These are phyloP conservation scores for Lasioglossum figueresi DNA, from an alignment of 2,888 invertebrate species.

Conservation along the genomic window DNA sequence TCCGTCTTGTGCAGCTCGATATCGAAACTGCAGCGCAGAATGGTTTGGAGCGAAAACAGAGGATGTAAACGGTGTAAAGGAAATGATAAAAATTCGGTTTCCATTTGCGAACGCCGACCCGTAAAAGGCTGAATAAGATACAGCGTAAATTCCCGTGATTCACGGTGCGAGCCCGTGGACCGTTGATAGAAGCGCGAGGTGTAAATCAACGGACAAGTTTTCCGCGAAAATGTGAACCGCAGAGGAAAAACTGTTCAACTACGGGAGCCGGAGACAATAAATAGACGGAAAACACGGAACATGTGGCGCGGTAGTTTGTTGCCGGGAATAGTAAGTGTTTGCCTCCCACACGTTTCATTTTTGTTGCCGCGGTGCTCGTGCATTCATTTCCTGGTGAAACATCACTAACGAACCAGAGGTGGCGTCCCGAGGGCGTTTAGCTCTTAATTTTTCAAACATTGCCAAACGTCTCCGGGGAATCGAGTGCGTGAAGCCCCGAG, in stretches of 20 bases:
- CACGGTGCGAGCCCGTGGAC: background rate
- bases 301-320: background rate
- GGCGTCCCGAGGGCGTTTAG: conserved; percentile 35
- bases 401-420: conserved; percentile 41
- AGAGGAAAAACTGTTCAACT: background rate
- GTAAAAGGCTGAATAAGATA: background rate
- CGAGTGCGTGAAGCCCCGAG: conserved; percentile 30
- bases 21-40: background rate
- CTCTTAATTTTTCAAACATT: conserved; percentile 53
- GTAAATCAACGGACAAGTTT: conserved; percentile 1
- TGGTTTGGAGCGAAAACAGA: background rate
- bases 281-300: background rate
- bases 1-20: background rate
- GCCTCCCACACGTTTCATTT: background rate
- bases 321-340: conserved; percentile 35
- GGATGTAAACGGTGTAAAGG: background rate
- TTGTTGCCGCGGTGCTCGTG: background rate
- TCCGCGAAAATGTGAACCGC: background rate
- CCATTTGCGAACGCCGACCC: background rate
- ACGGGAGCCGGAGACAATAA: background rate
- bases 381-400: conserved; percentile 42
- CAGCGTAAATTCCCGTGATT: background rate
- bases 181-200: conserved; percentile 1
- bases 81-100: background rate
- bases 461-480: conserved; percentile 32